Conservation (phyloP, 2,113 vertebrate species). For the Chrysochloris asiatica region DNA sequence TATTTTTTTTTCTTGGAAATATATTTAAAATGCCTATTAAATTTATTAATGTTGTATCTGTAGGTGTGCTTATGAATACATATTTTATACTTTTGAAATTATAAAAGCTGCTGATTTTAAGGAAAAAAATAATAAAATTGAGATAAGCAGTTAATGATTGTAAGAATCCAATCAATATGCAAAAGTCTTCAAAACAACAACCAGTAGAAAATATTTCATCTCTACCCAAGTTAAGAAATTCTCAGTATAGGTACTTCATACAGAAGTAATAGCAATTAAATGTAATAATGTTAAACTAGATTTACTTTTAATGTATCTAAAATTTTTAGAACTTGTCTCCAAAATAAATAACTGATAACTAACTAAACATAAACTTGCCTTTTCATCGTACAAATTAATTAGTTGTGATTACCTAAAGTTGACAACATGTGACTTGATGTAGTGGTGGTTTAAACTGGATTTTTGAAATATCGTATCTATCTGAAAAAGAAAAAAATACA, state of each 20-base stretch:
- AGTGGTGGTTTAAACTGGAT: constrained; percentile 79
- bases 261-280: not conserved
- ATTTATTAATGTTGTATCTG: not conserved
- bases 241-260: not conserved
- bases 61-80: not conserved
- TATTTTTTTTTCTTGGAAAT: constrained; percentile 36
- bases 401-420: constrained; percentile 81
- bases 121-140: not conserved
- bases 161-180: not conserved
- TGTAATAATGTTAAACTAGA: not conserved
- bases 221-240: not conserved
- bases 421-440: constrained; percentile 79
- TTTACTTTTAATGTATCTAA: not conserved
- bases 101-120: not conserved
- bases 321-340: not conserved
- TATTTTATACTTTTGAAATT: not conserved
- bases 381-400: constrained; percentile 37
- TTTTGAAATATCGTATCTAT: constrained; percentile 78
- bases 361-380: not conserved
- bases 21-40: not conserved
- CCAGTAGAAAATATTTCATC: not conserved
- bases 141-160: not conserved
- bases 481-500: constrained; percentile 77
- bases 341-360: constrained; percentile 19
- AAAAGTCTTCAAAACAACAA: constrained; percentile 38